phyloP scores from a whole-genome alignment of 2,797 vertebrate species.

The Morelia viridis region DNA sequence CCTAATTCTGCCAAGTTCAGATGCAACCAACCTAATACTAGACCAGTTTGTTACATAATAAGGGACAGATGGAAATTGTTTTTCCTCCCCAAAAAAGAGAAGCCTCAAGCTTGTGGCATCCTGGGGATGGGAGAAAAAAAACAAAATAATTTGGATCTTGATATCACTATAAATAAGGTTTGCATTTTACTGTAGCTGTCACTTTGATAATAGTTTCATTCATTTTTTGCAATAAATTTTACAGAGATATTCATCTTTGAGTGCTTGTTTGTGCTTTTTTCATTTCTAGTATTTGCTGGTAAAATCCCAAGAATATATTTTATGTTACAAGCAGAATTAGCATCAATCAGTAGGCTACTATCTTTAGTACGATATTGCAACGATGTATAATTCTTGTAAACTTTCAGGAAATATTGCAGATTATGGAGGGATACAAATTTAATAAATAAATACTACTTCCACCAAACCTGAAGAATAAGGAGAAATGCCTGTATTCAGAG shows the following conservation, averaged over 20 bases:
- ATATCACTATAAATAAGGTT: not conserved
- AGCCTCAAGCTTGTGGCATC: not conserved
- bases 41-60: not conserved
- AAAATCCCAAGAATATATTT: not conserved
- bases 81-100: not conserved
- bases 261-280: not conserved
- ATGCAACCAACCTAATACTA: not conserved
- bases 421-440: not conserved
- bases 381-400: not conserved
- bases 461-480: not conserved
- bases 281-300: not conserved
- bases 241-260: not conserved
- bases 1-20: not conserved
- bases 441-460: not conserved
- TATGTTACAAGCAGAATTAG: constrained; percentile 34
- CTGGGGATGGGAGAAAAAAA: not conserved
- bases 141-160: not conserved
- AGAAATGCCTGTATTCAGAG: not conserved
- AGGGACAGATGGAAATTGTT: not conserved
- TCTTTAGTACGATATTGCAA: not conserved
- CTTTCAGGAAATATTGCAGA: not conserved
- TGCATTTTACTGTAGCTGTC: not conserved
- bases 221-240: not conserved
- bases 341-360: not conserved
- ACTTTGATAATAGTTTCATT: not conserved